Evolutionary conservation across 2,888 invertebrate species (phyloP).

Genomic region (Ditylenchus weischeri): DNA sequence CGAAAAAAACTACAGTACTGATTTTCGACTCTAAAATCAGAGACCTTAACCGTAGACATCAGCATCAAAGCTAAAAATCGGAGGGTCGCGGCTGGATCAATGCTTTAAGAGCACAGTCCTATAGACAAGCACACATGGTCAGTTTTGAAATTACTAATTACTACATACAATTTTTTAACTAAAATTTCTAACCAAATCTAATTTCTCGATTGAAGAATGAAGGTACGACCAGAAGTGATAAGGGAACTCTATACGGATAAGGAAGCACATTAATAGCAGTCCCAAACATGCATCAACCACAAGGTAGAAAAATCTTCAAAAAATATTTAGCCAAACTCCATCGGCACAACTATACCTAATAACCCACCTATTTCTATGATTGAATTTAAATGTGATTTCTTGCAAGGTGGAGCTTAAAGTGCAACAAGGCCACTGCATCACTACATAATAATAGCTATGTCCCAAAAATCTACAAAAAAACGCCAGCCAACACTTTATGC

Average conservation of each 20-base stretch:
- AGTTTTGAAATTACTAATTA: no score
- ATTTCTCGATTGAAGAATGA: constrained; percentile 15
- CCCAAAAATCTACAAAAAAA: constrained; percentile 5
- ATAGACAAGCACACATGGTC: no score
- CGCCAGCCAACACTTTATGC: constrained; percentile 13
- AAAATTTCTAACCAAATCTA: constrained; percentile 21
- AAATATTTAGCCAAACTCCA: not conserved
- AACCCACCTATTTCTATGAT: constrained; percentile 10
- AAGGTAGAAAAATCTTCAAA: constrained; percentile 16
- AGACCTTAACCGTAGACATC: no score
- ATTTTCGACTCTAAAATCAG: no score
- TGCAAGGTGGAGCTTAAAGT: constrained; percentile 10
- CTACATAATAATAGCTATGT: constrained; percentile 9
- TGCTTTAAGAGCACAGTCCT: no score
- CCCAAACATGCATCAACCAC: constrained; percentile 20
- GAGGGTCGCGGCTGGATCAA: no score
- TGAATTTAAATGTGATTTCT: constrained; percentile 18
- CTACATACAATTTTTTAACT: no score
- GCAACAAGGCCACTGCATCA: constrained; percentile 16
- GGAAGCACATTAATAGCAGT: constrained; percentile 7
- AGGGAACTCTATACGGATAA: constrained; percentile 2
- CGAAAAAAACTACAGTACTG: no score
- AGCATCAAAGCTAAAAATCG: no score
- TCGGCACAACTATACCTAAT: not conserved
- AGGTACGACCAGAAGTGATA: constrained; percentile 20